phyloP scores from a whole-genome alignment of 2,888 invertebrate genomes.

The Alitta virens region DNA sequence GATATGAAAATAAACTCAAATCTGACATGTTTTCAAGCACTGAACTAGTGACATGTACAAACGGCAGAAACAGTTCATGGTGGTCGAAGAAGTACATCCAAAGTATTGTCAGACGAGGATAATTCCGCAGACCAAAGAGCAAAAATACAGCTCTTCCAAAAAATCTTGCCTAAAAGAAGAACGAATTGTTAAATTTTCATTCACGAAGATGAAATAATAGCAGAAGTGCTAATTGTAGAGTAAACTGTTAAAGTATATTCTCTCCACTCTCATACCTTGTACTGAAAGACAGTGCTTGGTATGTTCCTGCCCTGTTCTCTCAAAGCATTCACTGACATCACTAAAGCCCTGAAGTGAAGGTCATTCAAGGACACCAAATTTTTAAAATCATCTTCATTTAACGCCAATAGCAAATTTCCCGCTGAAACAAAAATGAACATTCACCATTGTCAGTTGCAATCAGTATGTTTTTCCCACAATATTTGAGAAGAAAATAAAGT shows the following conservation, averaged over 20 bases:
- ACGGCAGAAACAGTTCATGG: conserved; percentile 40
- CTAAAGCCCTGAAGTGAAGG: conserved; percentile 36
- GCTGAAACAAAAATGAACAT: conserved; percentile 35
- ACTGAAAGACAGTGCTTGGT: conserved; percentile 45
- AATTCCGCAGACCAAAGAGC: conserved; percentile 41
- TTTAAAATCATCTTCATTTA: conserved; percentile 33
- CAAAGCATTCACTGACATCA: conserved; percentile 32
- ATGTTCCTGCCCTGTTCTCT: conserved; percentile 35
- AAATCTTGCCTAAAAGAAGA: conserved; percentile 36
- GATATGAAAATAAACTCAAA: not conserved
- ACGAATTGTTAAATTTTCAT: too few species aligned
- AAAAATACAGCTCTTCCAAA: conserved; percentile 40
- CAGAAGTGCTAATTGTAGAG: too few species aligned
- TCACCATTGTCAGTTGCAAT: too few species aligned
- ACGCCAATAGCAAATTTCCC: conserved; percentile 36
- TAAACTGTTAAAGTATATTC: too few species aligned
- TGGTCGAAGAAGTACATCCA: conserved; percentile 32
- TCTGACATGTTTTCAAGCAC: not conserved
- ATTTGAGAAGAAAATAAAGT: too few species aligned
- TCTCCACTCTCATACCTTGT: conserved; percentile 46
- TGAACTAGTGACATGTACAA: conserved; percentile 35
- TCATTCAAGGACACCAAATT: conserved; percentile 35
- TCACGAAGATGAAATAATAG: too few species aligned
- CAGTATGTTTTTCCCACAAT: too few species aligned
- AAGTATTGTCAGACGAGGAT: conserved; percentile 36